These are phyloP conservation scores for Papilio protenor DNA, from an alignment of 2,888 invertebrate species.

Conservation along the genomic window DNA sequence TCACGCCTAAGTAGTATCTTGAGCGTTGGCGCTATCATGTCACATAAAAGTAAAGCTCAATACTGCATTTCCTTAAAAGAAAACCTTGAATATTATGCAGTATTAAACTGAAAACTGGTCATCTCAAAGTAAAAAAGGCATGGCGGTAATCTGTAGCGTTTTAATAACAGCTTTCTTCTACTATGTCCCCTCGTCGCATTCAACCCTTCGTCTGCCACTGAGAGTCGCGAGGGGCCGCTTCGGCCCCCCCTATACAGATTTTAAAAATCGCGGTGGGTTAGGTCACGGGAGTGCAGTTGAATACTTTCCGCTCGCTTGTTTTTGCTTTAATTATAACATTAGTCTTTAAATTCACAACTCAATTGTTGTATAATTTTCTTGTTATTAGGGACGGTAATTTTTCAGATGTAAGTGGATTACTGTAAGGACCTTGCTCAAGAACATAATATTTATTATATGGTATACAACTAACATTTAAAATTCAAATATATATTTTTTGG, in stretches of 20 bases:
- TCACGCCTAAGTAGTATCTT: too few relatives aligned
- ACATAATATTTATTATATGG: background rate
- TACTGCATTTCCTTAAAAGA: background rate
- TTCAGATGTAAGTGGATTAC: background rate
- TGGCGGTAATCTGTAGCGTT: constrained; percentile 73
- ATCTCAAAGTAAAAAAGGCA: constrained; percentile 64
- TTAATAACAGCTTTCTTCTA: constrained; percentile 80
- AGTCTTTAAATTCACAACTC: constrained; percentile 5
- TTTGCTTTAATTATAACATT: constrained; percentile 43
- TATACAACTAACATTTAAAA: constrained; percentile 9
- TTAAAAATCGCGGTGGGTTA: constrained; percentile 80
- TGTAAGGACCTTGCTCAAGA: background rate
- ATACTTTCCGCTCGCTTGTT: constrained; percentile 45
- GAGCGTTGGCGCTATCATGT: background rate
- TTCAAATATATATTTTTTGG: background rate
- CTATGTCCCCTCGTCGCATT: constrained; percentile 63
- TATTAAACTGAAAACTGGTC: constrained; percentile 50
- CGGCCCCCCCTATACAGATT: constrained; percentile 70
- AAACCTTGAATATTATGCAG: constrained; percentile 1
- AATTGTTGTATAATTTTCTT: constrained; percentile 8
- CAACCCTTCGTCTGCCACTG: constrained; percentile 55
- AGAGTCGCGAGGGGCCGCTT: constrained; percentile 47
- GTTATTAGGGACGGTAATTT: background rate
- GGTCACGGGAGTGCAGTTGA: constrained; percentile 55
- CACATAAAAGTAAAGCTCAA: background rate